A percentile compares a stretch with the other conserved stretches of the same genome.
Evolutionary conservation across 2,797 vertebrate genomes (phyloP).

Genomic region (Morelia viridis): DNA sequence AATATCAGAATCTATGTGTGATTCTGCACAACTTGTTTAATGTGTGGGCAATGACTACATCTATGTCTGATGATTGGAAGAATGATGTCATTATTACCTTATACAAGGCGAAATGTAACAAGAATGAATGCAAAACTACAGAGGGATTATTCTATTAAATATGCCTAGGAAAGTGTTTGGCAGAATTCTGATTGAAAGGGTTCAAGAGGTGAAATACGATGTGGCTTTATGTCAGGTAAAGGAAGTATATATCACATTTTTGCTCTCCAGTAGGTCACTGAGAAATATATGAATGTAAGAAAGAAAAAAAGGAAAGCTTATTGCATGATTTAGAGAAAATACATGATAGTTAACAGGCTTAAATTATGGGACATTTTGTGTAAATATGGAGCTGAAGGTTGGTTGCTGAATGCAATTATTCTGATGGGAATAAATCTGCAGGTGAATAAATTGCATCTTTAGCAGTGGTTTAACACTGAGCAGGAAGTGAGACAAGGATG

Average conservation of each 20-base stretch:
- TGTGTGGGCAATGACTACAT: neutral
- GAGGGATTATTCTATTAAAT: neutral
- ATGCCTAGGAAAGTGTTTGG: neutral
- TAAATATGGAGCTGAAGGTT: neutral
- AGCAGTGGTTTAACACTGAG: neutral
- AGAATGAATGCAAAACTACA: neutral
- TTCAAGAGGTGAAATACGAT: neutral
- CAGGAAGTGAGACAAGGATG: neutral
- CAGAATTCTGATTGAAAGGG: neutral
- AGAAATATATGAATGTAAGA: neutral
- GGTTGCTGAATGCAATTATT: neutral
- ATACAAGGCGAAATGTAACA: neutral
- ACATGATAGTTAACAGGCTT: neutral
- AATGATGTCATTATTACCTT: neutral
- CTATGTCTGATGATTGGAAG: neutral
- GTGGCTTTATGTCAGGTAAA: neutral
- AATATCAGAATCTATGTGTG: neutral
- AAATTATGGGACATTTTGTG: neutral
- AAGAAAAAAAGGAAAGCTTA: neutral
- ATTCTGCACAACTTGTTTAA: neutral
- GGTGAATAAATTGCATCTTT: neutral
- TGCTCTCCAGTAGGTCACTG: neutral
- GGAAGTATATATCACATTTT: neutral
- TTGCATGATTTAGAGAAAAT: neutral
- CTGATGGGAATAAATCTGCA: neutral